Evolutionary conservation across 2,888 invertebrate species (phyloP).

Genomic region (Muschampia plurimacula): DNA sequence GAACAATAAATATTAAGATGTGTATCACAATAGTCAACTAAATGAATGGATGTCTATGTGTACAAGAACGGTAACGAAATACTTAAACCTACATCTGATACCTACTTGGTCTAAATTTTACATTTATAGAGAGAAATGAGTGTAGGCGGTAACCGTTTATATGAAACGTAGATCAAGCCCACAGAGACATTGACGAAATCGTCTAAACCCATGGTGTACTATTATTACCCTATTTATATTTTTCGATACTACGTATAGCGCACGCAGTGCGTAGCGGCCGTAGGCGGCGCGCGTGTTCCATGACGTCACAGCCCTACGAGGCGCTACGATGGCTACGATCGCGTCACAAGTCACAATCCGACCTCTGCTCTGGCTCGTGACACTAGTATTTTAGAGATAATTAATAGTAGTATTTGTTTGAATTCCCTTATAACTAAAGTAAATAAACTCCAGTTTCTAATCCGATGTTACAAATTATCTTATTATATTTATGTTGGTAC

Average conservation of each 20-base stretch:
- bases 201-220: slow-evolving; percentile 4
- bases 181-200: slow-evolving; percentile 22
- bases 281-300: slow-evolving; percentile 51
- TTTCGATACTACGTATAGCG: slow-evolving; percentile 30
- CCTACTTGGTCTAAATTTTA: neutral
- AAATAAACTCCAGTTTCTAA: too few species aligned
- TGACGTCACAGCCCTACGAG: slow-evolving; percentile 51
- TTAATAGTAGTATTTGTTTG: too few species aligned
- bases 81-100: neutral
- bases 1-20: too few species aligned
- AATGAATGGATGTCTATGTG: too few species aligned
- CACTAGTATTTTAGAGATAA: neutral
- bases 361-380: neutral
- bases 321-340: slow-evolving; percentile 51
- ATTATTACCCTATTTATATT: slow-evolving; percentile 8
- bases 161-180: slow-evolving; percentile 4
- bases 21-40: too few species aligned
- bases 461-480: neutral
- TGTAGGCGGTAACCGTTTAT: slow-evolving; percentile 14
- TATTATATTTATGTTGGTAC: neutral
- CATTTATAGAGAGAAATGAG: slow-evolving; percentile 1
- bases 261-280: slow-evolving; percentile 52
- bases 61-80: too few species aligned
- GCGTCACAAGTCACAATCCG: slow-evolving; percentile 24
- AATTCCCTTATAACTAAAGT: too few species aligned